A percentile compares a stretch with the other conserved stretches of the same genome.
Evolutionary conservation across 2,888 invertebrate genomes (phyloP).

Genomic region (Acanthosepion pharaonis): DNA sequence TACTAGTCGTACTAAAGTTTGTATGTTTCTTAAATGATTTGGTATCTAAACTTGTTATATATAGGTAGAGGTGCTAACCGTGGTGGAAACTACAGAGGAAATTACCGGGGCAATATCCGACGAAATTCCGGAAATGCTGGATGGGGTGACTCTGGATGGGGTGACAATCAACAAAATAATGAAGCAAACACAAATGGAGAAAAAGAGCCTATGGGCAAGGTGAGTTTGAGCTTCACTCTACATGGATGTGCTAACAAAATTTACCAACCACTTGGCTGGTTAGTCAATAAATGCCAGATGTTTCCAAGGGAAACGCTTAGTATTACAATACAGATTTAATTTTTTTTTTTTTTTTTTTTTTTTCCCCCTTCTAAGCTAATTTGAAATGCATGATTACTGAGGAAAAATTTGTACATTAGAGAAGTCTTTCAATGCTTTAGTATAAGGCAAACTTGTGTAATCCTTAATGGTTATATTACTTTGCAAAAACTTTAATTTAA

Average conservation of each 20-base stretch:
- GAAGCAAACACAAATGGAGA: slow-evolving; percentile 41
- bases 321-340: too few relatives aligned
- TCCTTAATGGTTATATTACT: neutral
- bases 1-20: too few relatives aligned
- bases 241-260: too few relatives aligned
- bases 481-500: neutral
- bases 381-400: too few relatives aligned
- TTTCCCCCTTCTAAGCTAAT: too few relatives aligned
- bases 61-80: neutral
- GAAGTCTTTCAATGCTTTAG: too few relatives aligned
- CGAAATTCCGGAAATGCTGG: slow-evolving; percentile 42
- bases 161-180: neutral
- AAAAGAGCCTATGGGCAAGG: slow-evolving; percentile 44
- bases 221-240: neutral
- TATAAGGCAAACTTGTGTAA: neutral
- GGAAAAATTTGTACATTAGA: too few relatives aligned
- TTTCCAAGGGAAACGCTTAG: too few relatives aligned
- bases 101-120: slow-evolving; percentile 40
- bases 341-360: too few relatives aligned
- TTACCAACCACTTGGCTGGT: too few relatives aligned
- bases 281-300: too few relatives aligned
- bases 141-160: slow-evolving; percentile 44
- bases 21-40: neutral
- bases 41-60: neutral
- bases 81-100: slow-evolving; percentile 39